A percentile compares a stretch with the other conserved stretches of the same genome.
Conservation (phyloP, 2,797 vertebrate species). For the Erpetoichthys calabaricus region DNA sequence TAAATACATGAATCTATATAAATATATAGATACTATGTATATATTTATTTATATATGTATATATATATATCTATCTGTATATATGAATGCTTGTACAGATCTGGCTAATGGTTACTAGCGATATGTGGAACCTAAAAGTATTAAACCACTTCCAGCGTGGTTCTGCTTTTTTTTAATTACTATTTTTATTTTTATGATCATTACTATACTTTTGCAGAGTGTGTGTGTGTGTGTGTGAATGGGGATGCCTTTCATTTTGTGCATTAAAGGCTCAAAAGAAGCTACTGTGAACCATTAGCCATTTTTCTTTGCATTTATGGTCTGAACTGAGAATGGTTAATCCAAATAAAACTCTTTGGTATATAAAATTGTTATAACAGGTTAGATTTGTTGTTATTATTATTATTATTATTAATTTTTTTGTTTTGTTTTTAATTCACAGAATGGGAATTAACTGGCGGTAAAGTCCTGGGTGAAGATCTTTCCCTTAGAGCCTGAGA, state of each 20-base stretch:
- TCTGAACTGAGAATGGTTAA: conserved; percentile 32
- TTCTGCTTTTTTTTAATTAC: conserved; percentile 11
- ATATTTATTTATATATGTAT: too few species aligned
- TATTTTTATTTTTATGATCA: conserved; percentile 6
- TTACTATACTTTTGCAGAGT: too few species aligned
- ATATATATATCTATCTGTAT: too few species aligned
- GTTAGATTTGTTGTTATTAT: background rate
- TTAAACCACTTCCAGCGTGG: conserved; percentile 59
- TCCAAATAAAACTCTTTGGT: conserved; percentile 72
- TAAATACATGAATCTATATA: conserved; percentile 9
- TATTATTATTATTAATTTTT: conserved; percentile 9
- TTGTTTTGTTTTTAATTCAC: conserved; percentile 66
- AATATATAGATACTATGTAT: background rate
- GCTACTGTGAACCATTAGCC: conserved; percentile 17
- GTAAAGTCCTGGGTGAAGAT: conserved; percentile 90
- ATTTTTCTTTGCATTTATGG: conserved; percentile 21
- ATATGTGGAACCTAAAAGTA: conserved; percentile 32
- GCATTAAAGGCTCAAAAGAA: conserved; percentile 22
- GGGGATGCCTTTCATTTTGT: conserved; percentile 18
- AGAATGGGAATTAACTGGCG: conserved; percentile 94
- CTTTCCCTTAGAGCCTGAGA: conserved; percentile 94
- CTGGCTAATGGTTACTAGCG: conserved; percentile 28
- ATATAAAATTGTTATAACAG: conserved; percentile 27
- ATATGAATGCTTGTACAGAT: conserved; percentile 32
- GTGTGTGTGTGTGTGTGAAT: conserved; percentile 13